phyloP scores from a whole-genome alignment of 2,113 vertebrate genomes.

The Bucco capensis region DNA sequence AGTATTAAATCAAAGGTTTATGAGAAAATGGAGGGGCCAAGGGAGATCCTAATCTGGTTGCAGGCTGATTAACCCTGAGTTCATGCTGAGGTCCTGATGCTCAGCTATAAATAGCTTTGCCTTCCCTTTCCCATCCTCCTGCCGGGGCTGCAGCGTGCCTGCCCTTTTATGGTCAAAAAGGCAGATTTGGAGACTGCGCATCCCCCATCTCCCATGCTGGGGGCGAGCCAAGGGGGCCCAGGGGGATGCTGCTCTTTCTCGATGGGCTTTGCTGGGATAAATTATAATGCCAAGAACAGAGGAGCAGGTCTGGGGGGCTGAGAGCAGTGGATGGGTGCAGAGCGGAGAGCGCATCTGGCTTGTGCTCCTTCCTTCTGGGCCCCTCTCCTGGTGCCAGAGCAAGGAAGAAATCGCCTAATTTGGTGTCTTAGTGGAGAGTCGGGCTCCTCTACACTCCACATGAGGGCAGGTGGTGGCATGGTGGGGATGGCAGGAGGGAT shows the following conservation, averaged over 20 bases:
- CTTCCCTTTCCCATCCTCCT: conserved; percentile 74
- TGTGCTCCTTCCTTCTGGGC: background rate
- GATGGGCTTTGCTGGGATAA: conserved; percentile 29
- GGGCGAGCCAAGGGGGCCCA: conserved; percentile 63
- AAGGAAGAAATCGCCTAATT: background rate
- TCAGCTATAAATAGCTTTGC: conserved; percentile 79
- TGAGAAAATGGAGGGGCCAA: conserved; percentile 64
- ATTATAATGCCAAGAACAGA: conserved; percentile 45
- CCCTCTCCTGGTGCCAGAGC: background rate
- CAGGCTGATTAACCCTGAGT: conserved; percentile 67
- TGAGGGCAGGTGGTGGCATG: background rate
- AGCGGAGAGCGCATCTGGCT: background rate
- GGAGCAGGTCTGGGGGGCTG: conserved; percentile 37
- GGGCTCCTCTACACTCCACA: background rate
- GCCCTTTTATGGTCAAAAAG: conserved; percentile 83
- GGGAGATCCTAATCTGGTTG: conserved; percentile 67
- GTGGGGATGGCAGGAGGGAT: background rate
- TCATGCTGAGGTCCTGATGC: conserved; percentile 69
- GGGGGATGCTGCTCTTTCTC: conserved; percentile 52
- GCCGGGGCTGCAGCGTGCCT: conserved; percentile 62
- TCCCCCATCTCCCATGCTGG: conserved; percentile 66
- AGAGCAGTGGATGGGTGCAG: background rate
- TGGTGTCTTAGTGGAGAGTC: background rate
- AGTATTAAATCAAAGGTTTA: conserved; percentile 63
- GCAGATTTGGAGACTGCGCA: conserved; percentile 63